A percentile compares a stretch with the other conserved stretches of the same genome.
Evolutionary conservation across 2,797 vertebrate genomes (phyloP).

Genomic region (Paguma larvata): DNA sequence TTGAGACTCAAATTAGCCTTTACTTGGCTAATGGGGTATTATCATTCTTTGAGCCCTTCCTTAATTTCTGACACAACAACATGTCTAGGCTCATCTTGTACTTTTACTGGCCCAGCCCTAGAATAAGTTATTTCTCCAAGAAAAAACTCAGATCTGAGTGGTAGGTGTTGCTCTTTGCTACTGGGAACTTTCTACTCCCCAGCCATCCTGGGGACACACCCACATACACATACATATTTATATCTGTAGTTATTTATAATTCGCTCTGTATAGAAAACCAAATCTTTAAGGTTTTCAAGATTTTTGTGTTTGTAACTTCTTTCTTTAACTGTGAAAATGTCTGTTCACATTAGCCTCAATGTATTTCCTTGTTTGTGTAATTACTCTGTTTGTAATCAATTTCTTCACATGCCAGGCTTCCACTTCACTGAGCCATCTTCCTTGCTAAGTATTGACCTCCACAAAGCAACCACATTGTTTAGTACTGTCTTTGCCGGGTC

Average conservation of each 20-base stretch:
- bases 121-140: neutral
- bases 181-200: neutral
- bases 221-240: neutral
- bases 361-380: neutral
- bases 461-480: neutral
- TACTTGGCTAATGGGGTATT: neutral
- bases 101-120: neutral
- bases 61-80: neutral
- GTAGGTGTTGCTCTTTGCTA: neutral
- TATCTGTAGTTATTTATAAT: neutral
- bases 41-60: neutral
- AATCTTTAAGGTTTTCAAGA: neutral
- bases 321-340: neutral
- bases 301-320: neutral
- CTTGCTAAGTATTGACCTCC: neutral
- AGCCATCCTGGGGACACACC: neutral
- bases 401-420: neutral
- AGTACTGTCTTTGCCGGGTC: neutral
- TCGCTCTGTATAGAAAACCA: neutral
- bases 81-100: neutral
- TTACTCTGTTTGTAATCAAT: neutral
- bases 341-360: neutral
- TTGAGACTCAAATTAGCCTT: neutral
- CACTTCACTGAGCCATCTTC: neutral
- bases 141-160: neutral